Percentiles rank a stretch among this genome's conserved stretches.
Conservation (phyloP, 2,888 invertebrate genomes). For the Germaria angustata region DNA sequence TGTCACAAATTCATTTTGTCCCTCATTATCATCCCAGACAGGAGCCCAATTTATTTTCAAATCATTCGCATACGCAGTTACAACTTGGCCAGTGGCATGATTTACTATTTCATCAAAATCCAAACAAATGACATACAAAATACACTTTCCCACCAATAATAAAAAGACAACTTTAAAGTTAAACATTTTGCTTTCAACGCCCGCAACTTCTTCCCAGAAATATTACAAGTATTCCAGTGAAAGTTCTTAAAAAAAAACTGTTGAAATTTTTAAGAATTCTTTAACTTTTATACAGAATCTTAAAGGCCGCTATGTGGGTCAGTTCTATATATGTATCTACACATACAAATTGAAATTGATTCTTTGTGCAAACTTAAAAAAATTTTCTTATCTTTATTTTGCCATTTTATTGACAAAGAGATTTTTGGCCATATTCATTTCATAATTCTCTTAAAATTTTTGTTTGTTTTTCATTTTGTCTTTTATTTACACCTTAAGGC, state of each 20-base stretch:
- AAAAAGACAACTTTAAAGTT: neutral
- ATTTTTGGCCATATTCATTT: neutral
- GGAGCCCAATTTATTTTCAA: slow-evolving; percentile 54
- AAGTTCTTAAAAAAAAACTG: slow-evolving; percentile 44
- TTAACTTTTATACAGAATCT: slow-evolving; percentile 49
- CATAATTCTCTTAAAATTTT: slow-evolving; percentile 14
- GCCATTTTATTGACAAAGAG: slow-evolving; percentile 20
- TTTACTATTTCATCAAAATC: neutral
- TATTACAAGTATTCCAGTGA: slow-evolving; percentile 23
- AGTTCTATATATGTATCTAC: neutral
- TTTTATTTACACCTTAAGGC: neutral
- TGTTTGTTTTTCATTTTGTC: neutral
- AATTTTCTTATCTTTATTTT: neutral
- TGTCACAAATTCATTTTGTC: slow-evolving; percentile 47
- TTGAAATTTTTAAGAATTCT: slow-evolving; percentile 18
- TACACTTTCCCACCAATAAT: neutral
- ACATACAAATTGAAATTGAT: neutral
- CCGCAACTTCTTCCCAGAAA: neutral
- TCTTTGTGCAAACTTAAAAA: neutral
- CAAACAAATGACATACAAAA: neutral
- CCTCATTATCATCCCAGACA: slow-evolving; percentile 51
- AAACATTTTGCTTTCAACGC: slow-evolving; percentile 5
- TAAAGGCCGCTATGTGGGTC: slow-evolving; percentile 16
- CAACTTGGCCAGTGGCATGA: neutral
- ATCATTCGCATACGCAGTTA: neutral